Evolutionary conservation across 2,797 vertebrate species (phyloP).

Genomic region (Acanthurus leucopareius): DNA sequence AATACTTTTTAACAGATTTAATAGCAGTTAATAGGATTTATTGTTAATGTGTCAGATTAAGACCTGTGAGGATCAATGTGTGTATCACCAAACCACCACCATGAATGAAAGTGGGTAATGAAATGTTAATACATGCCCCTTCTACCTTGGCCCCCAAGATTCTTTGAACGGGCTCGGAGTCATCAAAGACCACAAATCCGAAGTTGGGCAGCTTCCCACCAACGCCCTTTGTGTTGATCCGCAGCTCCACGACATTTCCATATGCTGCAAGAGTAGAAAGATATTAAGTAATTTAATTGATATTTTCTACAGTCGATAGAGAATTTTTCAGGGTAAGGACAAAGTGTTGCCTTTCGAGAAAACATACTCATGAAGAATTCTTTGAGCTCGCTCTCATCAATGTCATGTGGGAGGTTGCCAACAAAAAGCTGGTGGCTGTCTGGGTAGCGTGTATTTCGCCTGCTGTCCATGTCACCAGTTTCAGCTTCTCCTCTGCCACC

Average conservation of each 20-base stretch:
- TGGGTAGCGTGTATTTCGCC: conserved; percentile 94
- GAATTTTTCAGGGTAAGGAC: background rate
- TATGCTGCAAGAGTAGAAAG: conserved; percentile 85
- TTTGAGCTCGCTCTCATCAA: conserved; percentile 98
- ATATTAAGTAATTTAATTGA: background rate
- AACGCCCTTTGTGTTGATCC: conserved; percentile 98
- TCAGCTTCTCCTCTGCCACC: conserved; percentile 92
- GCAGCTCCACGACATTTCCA: conserved; percentile 96
- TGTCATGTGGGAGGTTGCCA: conserved; percentile 97
- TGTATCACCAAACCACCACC: conserved; percentile 70
- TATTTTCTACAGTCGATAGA: background rate
- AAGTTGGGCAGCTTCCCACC: conserved; percentile 98
- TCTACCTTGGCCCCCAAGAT: conserved; percentile 97
- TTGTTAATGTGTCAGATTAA: background rate
- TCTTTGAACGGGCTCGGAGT: conserved; percentile 95
- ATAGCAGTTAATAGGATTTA: background rate
- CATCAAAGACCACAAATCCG: conserved; percentile 98
- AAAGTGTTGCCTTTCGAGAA: background rate
- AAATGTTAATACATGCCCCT: conserved; percentile 77
- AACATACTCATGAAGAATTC: conserved; percentile 99
- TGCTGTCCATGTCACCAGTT: conserved; percentile 91
- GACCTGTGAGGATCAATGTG: background rate
- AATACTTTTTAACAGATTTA: background rate
- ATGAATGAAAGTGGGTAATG: conserved; percentile 76
- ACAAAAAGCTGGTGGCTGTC: conserved; percentile 99